Percentiles rank a stretch among this genome's conserved stretches.
Conservation (phyloP, 64 coral and sea anemone species). For the Montipora sp. region DNA sequence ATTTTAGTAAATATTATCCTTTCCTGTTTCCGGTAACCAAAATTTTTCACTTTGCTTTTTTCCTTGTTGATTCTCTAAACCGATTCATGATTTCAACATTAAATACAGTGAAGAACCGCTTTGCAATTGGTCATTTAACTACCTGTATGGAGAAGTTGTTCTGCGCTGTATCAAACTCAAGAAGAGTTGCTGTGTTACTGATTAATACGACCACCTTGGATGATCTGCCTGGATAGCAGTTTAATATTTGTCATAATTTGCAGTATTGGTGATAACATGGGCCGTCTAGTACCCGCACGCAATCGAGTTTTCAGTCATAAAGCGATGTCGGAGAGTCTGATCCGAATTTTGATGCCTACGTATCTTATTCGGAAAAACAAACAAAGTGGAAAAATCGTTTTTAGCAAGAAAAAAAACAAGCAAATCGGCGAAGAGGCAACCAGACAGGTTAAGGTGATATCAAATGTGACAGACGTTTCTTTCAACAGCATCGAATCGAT, state of each 20-base stretch:
- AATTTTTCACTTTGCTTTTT: neutral
- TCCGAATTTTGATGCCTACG: neutral
- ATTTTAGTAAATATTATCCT: conserved; percentile 33
- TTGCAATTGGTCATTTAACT: neutral
- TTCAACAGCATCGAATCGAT: conserved; percentile 28
- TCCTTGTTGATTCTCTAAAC: neutral
- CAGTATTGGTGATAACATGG: conserved; percentile 17
- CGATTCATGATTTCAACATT: neutral
- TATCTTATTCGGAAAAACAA: conserved; percentile 23
- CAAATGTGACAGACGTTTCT: conserved; percentile 4
- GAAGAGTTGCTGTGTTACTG: conserved; percentile 19
- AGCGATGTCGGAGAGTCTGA: neutral
- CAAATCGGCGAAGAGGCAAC: neutral
- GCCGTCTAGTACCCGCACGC: neutral
- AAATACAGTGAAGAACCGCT: neutral
- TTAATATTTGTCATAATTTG: conserved; percentile 56
- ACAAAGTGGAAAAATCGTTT: conserved; percentile 47
- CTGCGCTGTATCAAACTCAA: neutral
- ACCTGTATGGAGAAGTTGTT: neutral
- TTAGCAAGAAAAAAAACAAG: conserved; percentile 16
- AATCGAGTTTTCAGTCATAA: neutral
- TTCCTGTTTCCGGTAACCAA: conserved; percentile 42
- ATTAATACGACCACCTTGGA: conserved; percentile 23
- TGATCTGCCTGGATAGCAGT: neutral
- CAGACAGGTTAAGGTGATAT: neutral